A percentile compares a stretch with the other conserved stretches of the same genome.
Evolutionary conservation across 1,140 invertebrate genomes (phyloP).

Genomic region (Magallana gigas): DNA sequence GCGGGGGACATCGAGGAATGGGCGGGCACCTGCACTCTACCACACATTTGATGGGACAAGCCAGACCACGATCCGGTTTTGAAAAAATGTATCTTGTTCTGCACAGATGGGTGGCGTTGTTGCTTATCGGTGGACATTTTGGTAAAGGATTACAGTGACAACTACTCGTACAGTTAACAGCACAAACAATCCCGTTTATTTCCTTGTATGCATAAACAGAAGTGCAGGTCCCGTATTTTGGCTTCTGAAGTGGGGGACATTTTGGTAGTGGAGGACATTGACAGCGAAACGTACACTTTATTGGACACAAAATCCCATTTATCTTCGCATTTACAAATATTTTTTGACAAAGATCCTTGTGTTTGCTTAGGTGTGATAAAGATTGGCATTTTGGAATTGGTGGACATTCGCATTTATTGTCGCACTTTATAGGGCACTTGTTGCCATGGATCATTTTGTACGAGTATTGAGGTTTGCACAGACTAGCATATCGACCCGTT

Average conservation of each 20-base stretch:
- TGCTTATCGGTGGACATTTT: background rate
- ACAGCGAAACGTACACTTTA: conserved; percentile 15
- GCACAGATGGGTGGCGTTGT: background rate
- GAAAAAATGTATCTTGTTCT: conserved; percentile 24
- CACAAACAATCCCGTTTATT: background rate
- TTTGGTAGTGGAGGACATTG: conserved; percentile 27
- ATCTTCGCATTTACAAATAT: background rate
- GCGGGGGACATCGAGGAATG: background rate
- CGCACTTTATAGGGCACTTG: conserved; percentile 14
- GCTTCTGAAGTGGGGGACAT: conserved; percentile 13
- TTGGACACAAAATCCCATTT: conserved; percentile 14
- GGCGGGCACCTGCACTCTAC: background rate
- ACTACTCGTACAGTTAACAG: conserved; percentile 4
- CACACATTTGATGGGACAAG: conserved; percentile 10
- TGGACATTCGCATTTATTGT: conserved; percentile 26
- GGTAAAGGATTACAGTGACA: conserved; percentile 20
- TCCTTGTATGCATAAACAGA: background rate
- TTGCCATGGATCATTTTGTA: conserved; percentile 15
- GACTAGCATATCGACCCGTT: background rate
- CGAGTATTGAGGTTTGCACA: background rate
- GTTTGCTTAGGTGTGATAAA: background rate
- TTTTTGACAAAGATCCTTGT: conserved; percentile 2
- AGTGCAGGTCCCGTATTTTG: background rate
- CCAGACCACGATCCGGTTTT: background rate
- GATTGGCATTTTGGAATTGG: conserved; percentile 22